phyloP scores from a whole-genome alignment of 2,797 vertebrate species.

The Prionace glauca region DNA sequence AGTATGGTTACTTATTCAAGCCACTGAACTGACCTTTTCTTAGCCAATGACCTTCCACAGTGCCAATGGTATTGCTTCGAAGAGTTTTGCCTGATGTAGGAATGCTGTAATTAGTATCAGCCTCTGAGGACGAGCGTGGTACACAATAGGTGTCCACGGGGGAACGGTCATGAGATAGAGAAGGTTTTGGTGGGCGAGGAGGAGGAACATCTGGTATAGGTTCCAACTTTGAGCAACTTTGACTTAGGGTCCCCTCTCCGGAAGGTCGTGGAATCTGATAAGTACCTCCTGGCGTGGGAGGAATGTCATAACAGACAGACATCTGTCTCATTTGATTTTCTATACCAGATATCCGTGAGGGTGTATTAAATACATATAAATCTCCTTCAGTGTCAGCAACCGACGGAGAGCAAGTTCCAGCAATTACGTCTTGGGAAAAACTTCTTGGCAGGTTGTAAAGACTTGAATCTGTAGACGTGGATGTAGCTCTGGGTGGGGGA shows the following conservation, averaged over 20 bases:
- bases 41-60: slow-evolving; percentile 74
- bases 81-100: slow-evolving; percentile 69
- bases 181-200: slow-evolving; percentile 88
- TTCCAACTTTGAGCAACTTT: slow-evolving; percentile 61
- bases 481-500: slow-evolving; percentile 69
- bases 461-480: slow-evolving; percentile 67
- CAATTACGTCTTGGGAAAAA: slow-evolving; percentile 88
- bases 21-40: slow-evolving; percentile 73
- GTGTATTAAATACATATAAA: slow-evolving; percentile 78
- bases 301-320: slow-evolving; percentile 91
- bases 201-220: slow-evolving; percentile 78
- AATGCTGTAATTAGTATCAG: slow-evolving; percentile 81
- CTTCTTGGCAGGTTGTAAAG: slow-evolving; percentile 88
- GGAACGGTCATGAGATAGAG: slow-evolving; percentile 72
- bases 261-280: slow-evolving; percentile 88
- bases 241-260: slow-evolving; percentile 59
- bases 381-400: slow-evolving; percentile 72
- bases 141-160: slow-evolving; percentile 76
- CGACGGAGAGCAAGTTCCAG: slow-evolving; percentile 63
- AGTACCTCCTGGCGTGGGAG: slow-evolving; percentile 83
- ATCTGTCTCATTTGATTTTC: slow-evolving; percentile 79
- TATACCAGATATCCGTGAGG: slow-evolving; percentile 65
- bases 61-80: slow-evolving; percentile 87
- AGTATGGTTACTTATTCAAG: not conserved
- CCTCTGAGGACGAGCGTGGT: slow-evolving; percentile 76